Conservation (phyloP, 1,140 invertebrate species). For the Chlorops oryzae region DNA sequence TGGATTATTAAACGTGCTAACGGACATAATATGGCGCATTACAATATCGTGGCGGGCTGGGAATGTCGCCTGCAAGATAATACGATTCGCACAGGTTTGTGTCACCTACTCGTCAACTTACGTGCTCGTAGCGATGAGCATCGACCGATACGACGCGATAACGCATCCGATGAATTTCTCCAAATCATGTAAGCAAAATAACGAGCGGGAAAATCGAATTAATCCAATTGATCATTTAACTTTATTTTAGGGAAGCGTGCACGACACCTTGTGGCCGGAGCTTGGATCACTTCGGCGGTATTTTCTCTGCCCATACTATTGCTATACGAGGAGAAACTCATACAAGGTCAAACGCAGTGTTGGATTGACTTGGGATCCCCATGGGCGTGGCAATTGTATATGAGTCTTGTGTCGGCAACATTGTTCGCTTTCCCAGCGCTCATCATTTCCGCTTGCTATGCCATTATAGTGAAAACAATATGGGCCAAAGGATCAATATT, state of each 20-base stretch:
- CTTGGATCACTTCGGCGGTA: conserved; percentile 76
- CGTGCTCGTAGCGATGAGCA: conserved; percentile 87
- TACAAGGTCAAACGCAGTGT: conserved; percentile 75
- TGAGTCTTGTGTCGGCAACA: conserved; percentile 73
- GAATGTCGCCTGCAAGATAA: conserved; percentile 81
- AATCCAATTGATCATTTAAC: neutral
- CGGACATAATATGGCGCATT: conserved; percentile 81
- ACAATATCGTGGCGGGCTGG: conserved; percentile 81
- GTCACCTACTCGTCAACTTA: conserved; percentile 93
- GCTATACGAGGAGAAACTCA: conserved; percentile 71
- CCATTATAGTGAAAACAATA: conserved; percentile 87
- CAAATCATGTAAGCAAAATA: conserved; percentile 75
- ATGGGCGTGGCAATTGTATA: conserved; percentile 82
- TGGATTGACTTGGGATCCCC: conserved; percentile 78
- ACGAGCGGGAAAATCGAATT: neutral
- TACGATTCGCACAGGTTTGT: conserved; percentile 71
- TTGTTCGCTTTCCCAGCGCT: conserved; percentile 84
- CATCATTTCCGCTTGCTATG: conserved; percentile 86
- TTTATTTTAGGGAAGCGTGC: conserved; percentile 70
- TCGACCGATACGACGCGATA: conserved; percentile 92
- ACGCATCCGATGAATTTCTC: conserved; percentile 93
- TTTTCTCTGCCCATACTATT: conserved; percentile 81
- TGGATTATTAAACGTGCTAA: conserved; percentile 77
- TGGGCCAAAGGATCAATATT: conserved; percentile 67
- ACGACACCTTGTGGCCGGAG: conserved; percentile 65